These are phyloP conservation scores for Scomber japonicus DNA, from an alignment of 2,113 vertebrate species.

Conservation along the genomic window DNA sequence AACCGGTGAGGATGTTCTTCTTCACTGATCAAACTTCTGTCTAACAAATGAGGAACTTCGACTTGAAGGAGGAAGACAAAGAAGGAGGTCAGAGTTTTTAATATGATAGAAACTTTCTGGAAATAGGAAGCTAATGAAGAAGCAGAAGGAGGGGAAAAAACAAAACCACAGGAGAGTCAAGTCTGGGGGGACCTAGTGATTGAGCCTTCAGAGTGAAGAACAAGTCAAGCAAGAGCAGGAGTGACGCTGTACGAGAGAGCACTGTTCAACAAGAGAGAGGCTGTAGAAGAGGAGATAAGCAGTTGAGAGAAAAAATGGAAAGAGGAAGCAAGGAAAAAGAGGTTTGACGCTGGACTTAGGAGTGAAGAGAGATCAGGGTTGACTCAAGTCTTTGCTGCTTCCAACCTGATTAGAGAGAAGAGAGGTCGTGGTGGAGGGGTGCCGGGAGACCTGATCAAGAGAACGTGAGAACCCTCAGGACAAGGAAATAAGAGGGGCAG, in stretches of 20 bases:
- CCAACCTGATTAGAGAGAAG: constrained; percentile 81
- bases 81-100: constrained; percentile 28
- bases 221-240: constrained; percentile 64
- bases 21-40: constrained; percentile 67
- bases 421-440: constrained; percentile 56
- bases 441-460: constrained; percentile 56
- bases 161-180: constrained; percentile 30
- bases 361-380: constrained; percentile 78
- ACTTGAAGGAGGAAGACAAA: constrained; percentile 53
- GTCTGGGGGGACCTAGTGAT: constrained; percentile 52
- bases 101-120: constrained; percentile 30
- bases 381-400: constrained; percentile 80
- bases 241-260: constrained; percentile 52
- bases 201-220: constrained; percentile 70
- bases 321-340: constrained; percentile 42
- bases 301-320: constrained; percentile 61
- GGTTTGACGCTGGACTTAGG: constrained; percentile 75
- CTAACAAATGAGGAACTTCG: constrained; percentile 52
- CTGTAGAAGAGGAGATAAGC: constrained; percentile 52
- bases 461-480: constrained; percentile 37
- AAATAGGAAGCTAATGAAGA: constrained; percentile 30
- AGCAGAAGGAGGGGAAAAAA: constrained; percentile 32
- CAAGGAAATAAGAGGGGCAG: constrained; percentile 19
- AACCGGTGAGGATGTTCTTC: constrained; percentile 66
- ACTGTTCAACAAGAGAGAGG: constrained; percentile 35